phyloP scores from a whole-genome alignment of 2,797 vertebrate species.

The Silurus aristotelis region DNA sequence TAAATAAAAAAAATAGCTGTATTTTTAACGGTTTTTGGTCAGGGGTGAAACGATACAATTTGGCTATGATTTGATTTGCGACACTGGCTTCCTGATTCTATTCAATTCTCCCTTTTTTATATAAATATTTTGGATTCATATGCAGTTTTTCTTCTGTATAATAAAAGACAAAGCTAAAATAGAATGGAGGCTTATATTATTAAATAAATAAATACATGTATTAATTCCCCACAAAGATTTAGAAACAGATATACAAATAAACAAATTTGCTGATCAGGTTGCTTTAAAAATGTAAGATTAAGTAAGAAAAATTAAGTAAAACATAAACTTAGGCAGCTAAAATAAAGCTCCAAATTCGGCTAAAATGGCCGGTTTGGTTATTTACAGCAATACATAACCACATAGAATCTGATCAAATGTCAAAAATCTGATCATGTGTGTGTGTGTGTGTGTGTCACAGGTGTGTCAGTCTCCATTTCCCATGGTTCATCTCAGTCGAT shows the following conservation, averaged over 20 bases:
- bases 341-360: background rate
- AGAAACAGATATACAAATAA: too few relatives aligned
- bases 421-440: background rate
- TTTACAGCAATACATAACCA: background rate
- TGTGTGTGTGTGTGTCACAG: constrained; percentile 9
- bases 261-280: background rate
- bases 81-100: background rate
- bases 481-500: constrained; percentile 34
- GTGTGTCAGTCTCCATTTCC: constrained; percentile 41
- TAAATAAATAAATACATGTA: background rate
- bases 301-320: background rate
- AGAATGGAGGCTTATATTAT: background rate
- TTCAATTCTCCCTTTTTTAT: background rate
- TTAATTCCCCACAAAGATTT: background rate
- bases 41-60: background rate
- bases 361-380: background rate
- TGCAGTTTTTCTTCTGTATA: background rate
- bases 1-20: background rate
- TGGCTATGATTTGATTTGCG: too few relatives aligned
- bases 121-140: background rate
- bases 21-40: background rate
- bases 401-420: too few relatives aligned
- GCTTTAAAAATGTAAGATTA: background rate
- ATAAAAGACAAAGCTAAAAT: background rate
- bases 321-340: background rate